These are phyloP conservation scores for Pangasianodon gigas DNA, from an alignment of 2,113 vertebrate species.

Conservation along the genomic window DNA sequence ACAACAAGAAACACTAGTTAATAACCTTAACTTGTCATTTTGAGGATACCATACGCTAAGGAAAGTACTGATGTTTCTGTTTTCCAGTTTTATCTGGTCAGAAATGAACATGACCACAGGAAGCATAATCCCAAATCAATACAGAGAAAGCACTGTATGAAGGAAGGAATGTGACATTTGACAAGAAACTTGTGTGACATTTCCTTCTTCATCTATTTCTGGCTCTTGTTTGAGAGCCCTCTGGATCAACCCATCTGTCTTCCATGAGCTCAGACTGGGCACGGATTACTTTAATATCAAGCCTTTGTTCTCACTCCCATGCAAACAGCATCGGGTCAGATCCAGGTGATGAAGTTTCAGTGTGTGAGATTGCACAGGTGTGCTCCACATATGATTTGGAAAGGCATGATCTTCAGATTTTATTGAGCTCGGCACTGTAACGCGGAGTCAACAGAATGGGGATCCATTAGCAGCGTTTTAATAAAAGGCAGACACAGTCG, in stretches of 20 bases:
- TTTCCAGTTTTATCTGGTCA: neutral
- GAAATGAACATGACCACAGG: neutral
- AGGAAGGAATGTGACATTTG: slow-evolving; percentile 51
- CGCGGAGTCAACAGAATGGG: too few relatives aligned
- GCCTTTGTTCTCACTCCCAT: slow-evolving; percentile 30
- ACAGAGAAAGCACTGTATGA: slow-evolving; percentile 20
- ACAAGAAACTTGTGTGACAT: slow-evolving; percentile 51
- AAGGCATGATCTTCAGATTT: neutral
- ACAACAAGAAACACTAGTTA: neutral
- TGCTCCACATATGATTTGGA: slow-evolving; percentile 8
- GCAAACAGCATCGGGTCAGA: slow-evolving; percentile 17
- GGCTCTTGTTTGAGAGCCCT: slow-evolving; percentile 41
- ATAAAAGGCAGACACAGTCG: too few relatives aligned
- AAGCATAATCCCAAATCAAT: slow-evolving; percentile 8
- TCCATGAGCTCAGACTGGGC: slow-evolving; percentile 31
- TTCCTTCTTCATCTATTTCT: slow-evolving; percentile 51
- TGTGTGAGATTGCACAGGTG: slow-evolving; percentile 7
- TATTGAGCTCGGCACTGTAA: neutral
- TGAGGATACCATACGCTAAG: too few relatives aligned
- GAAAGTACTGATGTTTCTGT: neutral
- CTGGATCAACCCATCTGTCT: slow-evolving; percentile 31
- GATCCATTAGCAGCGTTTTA: too few relatives aligned
- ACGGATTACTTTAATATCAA: slow-evolving; percentile 46
- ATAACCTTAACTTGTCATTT: neutral
- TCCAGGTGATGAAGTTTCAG: neutral